Evolutionary conservation across 2,888 invertebrate genomes (phyloP).

Genomic region (Tenthredo amoena): DNA sequence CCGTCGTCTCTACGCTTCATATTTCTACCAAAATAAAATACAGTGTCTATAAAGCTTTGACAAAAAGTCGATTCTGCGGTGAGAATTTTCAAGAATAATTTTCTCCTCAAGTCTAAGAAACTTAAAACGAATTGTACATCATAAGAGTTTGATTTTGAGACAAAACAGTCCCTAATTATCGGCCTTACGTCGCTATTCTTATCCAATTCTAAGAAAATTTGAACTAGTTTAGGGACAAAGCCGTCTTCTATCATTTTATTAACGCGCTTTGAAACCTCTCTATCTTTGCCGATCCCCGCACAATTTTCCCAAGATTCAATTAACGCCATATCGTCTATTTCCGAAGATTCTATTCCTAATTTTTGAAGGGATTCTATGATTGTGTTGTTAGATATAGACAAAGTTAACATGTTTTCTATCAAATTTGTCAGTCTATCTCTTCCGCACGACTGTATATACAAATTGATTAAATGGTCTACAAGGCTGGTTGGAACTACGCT

Average conservation of each 20-base stretch:
- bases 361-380: conserved; percentile 65
- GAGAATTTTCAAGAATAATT: conserved; percentile 72
- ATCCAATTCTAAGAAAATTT: conserved; percentile 66
- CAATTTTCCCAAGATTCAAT: conserved; percentile 69
- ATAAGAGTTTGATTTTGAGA: conserved; percentile 62
- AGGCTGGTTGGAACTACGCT: conserved; percentile 67
- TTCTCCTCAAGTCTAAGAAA: conserved; percentile 71
- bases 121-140: conserved; percentile 67
- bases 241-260: conserved; percentile 71
- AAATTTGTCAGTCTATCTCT: conserved; percentile 76
- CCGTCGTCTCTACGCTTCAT: conserved; percentile 73
- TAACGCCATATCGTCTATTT: conserved; percentile 68
- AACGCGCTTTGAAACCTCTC: conserved; percentile 68
- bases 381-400: conserved; percentile 65
- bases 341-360: conserved; percentile 62
- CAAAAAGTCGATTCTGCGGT: conserved; percentile 73
- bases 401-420: conserved; percentile 66
- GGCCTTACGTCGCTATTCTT: conserved; percentile 60
- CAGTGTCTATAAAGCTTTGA: conserved; percentile 76
- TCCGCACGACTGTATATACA: conserved; percentile 77
- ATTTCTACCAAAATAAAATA: conserved; percentile 78
- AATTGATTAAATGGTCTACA: conserved; percentile 77
- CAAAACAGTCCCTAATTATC: conserved; percentile 65
- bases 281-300: conserved; percentile 67
- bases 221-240: conserved; percentile 71